phyloP scores from a whole-genome alignment of 2,113 vertebrate species.

The Laterallus jamaicensis region DNA sequence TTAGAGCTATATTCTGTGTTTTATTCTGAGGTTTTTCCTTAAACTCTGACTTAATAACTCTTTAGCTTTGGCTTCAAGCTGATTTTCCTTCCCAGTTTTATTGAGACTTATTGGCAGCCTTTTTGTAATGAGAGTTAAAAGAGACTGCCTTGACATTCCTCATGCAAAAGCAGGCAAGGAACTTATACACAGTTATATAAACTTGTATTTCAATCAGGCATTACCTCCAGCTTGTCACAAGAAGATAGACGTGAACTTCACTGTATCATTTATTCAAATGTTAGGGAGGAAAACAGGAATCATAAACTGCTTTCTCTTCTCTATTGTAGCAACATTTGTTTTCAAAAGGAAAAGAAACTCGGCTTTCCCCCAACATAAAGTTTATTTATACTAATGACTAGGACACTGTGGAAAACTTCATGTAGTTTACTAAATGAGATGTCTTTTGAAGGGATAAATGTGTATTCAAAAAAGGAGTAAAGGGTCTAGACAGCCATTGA shows the following conservation, averaged over 20 bases:
- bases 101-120: not conserved
- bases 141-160: slow-evolving; percentile 12
- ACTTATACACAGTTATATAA: not conserved
- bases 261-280: not conserved
- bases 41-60: slow-evolving; percentile 12
- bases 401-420: not conserved
- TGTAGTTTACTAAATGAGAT: not conserved
- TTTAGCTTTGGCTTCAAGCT: slow-evolving; percentile 7
- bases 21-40: not conserved
- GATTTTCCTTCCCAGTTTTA: slow-evolving; percentile 12
- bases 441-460: not conserved
- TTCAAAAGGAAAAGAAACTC: not conserved
- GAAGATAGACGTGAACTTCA: not conserved
- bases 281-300: not conserved
- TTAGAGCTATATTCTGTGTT: not conserved
- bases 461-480: not conserved
- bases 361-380: not conserved
- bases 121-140: not conserved
- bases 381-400: not conserved
- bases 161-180: not conserved
- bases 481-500: not conserved
- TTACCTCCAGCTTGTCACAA: slow-evolving; percentile 26
- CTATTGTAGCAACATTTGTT: not conserved
- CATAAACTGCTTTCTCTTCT: not conserved
- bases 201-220: not conserved